These are phyloP conservation scores for Noctua fimbriata DNA, from an alignment of 2,888 invertebrate species.

Conservation along the genomic window DNA sequence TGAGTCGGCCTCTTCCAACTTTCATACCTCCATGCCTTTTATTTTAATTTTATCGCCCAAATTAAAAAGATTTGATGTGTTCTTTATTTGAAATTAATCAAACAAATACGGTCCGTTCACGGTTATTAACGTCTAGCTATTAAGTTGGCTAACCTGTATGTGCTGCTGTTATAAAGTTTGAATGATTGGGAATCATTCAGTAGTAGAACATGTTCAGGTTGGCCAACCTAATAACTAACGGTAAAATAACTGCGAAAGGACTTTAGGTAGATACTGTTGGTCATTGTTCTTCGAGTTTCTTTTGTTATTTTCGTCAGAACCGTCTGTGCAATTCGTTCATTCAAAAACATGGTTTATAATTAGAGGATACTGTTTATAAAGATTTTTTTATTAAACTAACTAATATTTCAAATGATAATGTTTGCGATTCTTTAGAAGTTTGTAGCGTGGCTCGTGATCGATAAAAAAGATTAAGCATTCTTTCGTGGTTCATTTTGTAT, in stretches of 20 bases:
- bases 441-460: not conserved
- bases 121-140: not conserved
- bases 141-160: not conserved
- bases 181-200: no score
- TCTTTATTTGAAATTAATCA: slow-evolving; percentile 14
- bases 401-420: not conserved
- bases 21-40: slow-evolving; percentile 57
- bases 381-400: not conserved
- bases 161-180: not conserved
- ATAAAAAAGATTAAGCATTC: not conserved
- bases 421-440: slow-evolving; percentile 9
- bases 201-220: not conserved
- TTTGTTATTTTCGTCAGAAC: not conserved
- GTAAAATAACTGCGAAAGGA: not conserved
- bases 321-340: not conserved
- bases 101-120: not conserved
- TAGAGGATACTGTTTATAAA: not conserved
- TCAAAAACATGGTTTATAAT: not conserved
- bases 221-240: not conserved
- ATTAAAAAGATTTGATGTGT: slow-evolving; percentile 45
- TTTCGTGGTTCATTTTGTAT: not conserved
- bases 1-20: slow-evolving; percentile 61
- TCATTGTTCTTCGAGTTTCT: slow-evolving; percentile 1
- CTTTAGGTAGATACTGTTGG: not conserved
- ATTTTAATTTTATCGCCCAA: slow-evolving; percentile 58